Evolutionary conservation across 2,888 invertebrate species (phyloP).

Genomic region (Tachina fera): DNA sequence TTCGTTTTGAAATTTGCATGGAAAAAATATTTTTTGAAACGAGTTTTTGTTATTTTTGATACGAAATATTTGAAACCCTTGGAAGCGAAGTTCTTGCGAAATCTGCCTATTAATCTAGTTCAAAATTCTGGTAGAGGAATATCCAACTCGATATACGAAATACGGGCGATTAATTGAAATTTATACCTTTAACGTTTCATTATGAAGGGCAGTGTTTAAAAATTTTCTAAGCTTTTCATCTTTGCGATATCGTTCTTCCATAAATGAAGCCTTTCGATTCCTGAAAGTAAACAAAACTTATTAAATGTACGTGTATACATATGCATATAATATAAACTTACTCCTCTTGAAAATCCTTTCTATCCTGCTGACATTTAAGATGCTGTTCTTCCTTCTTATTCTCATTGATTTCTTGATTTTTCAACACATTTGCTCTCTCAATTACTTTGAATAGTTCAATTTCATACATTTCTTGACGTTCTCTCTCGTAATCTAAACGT

Average conservation of each 20-base stretch:
- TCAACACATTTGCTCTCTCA: conserved; percentile 55
- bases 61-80: too few species aligned
- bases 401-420: conserved; percentile 49
- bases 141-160: too few species aligned
- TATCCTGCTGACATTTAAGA: background rate
- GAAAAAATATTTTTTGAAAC: too few species aligned
- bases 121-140: too few species aligned
- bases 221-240: conserved; percentile 35
- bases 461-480: conserved; percentile 64
- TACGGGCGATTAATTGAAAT: background rate
- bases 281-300: conserved; percentile 28
- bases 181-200: conserved; percentile 60
- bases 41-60: too few species aligned
- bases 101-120: too few species aligned
- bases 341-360: conserved; percentile 57
- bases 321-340: conserved; percentile 5
- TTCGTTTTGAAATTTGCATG: too few species aligned
- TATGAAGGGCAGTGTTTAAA: conserved; percentile 49
- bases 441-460: conserved; percentile 62
- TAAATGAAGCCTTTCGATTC: conserved; percentile 31
- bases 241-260: conserved; percentile 53
- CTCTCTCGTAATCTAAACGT: conserved; percentile 66
- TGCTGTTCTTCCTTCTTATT: conserved; percentile 25
- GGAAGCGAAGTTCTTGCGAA: too few species aligned
- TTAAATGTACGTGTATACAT: background rate